phyloP scores from a whole-genome alignment of 2,797 vertebrate genomes.

The Microctenopoma stevenorrisi region DNA sequence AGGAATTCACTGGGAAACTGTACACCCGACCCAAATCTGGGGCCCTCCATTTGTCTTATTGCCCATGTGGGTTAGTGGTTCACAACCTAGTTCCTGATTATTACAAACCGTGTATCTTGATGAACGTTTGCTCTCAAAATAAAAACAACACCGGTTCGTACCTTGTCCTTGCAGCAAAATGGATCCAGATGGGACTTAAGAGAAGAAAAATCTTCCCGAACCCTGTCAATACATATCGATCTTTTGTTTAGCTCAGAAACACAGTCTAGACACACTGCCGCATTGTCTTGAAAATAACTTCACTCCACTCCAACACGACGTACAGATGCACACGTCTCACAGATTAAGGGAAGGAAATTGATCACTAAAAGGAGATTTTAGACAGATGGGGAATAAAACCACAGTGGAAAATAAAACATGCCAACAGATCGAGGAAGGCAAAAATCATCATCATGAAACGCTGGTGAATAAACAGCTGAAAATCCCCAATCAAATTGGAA shows the following conservation, averaged over 20 bases:
- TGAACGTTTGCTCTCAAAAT: conserved; percentile 48
- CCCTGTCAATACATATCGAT: conserved; percentile 74
- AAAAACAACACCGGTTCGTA: conserved; percentile 19
- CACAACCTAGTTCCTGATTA: conserved; percentile 43
- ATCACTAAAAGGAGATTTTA: conserved; percentile 62
- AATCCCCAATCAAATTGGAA: conserved; percentile 62
- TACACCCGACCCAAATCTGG: conserved; percentile 59
- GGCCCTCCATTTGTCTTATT: conserved; percentile 60
- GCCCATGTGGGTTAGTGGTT: conserved; percentile 72
- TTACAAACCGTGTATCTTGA: conserved; percentile 27
- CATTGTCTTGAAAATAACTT: conserved; percentile 58
- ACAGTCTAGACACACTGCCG: conserved; percentile 67
- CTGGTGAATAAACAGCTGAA: conserved; percentile 49
- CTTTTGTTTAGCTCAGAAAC: conserved; percentile 58
- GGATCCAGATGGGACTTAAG: conserved; percentile 20
- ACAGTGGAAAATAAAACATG: conserved; percentile 29
- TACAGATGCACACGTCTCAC: conserved; percentile 21
- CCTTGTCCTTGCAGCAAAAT: conserved; percentile 34
- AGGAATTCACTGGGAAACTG: conserved; percentile 43
- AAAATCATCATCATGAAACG: conserved; percentile 50
- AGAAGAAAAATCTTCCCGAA: conserved; percentile 28
- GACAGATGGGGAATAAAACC: conserved; percentile 43
- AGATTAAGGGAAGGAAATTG: conserved; percentile 60
- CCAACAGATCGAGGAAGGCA: conserved; percentile 31
- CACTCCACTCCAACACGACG: conserved; percentile 21